Evolutionary conservation across 2,888 invertebrate genomes (phyloP).

Genomic region (Epinotia nisella): DNA sequence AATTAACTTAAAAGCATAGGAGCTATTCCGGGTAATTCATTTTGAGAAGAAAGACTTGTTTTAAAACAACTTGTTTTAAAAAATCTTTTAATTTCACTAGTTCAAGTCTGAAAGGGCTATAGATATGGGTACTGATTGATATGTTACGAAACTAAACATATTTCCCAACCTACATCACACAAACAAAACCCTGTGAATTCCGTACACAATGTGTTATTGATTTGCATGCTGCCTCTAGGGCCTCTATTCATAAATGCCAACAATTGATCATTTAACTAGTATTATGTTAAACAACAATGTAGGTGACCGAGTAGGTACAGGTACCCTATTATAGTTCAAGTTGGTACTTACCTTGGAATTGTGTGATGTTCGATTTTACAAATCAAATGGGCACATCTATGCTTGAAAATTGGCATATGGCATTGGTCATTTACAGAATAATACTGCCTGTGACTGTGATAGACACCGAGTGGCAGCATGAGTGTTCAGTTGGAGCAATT

Average conservation of each 20-base stretch:
- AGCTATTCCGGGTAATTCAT: too few relatives aligned
- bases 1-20: too few relatives aligned
- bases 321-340: conserved; percentile 2
- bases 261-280: conserved; percentile 37
- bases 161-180: conserved; percentile 2
- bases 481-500: too few relatives aligned
- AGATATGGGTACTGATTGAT: not conserved
- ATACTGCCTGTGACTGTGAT: too few relatives aligned
- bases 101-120: not conserved
- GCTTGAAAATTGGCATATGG: not conserved
- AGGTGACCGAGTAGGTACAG: conserved; percentile 4
- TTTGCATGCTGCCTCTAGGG: conserved; percentile 40
- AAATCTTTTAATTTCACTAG: too few relatives aligned
- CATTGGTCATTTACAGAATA: not conserved
- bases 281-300: conserved; percentile 19
- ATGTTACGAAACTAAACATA: not conserved
- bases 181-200: conserved; percentile 17
- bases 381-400: conserved; percentile 6
- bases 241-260: conserved; percentile 39
- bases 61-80: too few relatives aligned
- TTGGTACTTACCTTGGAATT: conserved; percentile 5
- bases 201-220: conserved; percentile 38
- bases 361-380: conserved; percentile 15
- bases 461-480: too few relatives aligned
- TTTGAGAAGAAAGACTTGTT: too few relatives aligned